Evolutionary conservation across 2,888 invertebrate species (phyloP).

Genomic region (Brachyopa scutellaris): DNA sequence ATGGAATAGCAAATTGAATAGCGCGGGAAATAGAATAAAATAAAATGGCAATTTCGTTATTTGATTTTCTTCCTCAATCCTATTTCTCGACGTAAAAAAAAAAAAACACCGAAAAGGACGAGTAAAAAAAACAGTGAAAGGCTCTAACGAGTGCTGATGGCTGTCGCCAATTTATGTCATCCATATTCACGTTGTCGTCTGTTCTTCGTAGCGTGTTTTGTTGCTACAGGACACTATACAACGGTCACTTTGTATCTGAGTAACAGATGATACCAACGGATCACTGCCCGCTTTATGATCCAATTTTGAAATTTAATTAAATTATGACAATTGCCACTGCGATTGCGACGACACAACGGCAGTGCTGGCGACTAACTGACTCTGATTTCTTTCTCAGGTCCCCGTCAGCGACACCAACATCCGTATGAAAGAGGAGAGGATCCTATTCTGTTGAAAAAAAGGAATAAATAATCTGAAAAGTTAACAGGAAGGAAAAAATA

Average conservation of each 20-base stretch:
- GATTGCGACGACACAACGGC: neutral
- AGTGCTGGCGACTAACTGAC: constrained; percentile 5
- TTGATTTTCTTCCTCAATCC: no score
- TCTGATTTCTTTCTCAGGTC: neutral
- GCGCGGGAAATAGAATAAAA: no score
- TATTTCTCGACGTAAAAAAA: no score
- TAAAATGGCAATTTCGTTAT: no score
- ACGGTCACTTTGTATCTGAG: neutral
- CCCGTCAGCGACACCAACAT: no score
- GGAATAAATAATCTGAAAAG: neutral
- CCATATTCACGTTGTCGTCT: constrained; percentile 25
- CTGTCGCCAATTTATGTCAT: constrained; percentile 25
- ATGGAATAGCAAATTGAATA: no score
- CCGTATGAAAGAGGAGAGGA: no score
- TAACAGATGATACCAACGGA: neutral
- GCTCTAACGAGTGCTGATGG: constrained; percentile 33
- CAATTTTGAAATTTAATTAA: constrained; percentile 54
- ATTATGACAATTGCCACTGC: constrained; percentile 34
- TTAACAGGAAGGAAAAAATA: constrained; percentile 21
- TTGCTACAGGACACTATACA: constrained; percentile 19
- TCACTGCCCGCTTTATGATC: constrained; percentile 16
- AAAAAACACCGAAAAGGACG: neutral
- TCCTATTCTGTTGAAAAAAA: neutral
- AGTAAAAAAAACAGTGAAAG: constrained; percentile 13
- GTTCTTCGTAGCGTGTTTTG: constrained; percentile 10